Evolutionary conservation across 1,140 invertebrate species (phyloP).

Genomic region (Eupeodes corollae): DNA sequence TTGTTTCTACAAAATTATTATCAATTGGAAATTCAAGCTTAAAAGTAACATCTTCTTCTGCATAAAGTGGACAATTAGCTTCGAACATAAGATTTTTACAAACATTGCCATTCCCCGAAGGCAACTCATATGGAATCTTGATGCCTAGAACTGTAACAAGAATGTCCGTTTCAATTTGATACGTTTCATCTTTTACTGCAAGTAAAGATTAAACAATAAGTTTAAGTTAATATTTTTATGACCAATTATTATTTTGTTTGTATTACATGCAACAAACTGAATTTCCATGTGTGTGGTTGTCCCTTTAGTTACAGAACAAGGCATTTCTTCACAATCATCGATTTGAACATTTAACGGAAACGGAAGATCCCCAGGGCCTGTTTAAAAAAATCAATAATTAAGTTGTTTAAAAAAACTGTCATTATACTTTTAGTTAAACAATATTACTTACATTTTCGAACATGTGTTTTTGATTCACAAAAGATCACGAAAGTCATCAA

Average conservation of each 20-base stretch:
- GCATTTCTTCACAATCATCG: constrained; percentile 17
- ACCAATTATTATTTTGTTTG: neutral
- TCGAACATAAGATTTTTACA: neutral
- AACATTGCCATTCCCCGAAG: neutral
- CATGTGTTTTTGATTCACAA: constrained; percentile 9
- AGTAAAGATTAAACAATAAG: neutral
- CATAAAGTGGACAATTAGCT: neutral
- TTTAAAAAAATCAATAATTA: neutral
- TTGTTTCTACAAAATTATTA: constrained; percentile 18
- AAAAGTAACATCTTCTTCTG: constrained; percentile 1
- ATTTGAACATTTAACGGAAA: constrained; percentile 24
- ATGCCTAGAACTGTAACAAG: neutral
- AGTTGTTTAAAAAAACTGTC: neutral
- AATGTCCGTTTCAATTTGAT: constrained; percentile 11
- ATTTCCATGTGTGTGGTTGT: constrained; percentile 17
- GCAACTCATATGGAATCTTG: neutral
- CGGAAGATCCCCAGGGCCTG: constrained; percentile 14
- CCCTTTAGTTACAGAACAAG: constrained; percentile 23
- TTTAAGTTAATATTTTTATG: neutral
- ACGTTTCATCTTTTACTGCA: constrained; percentile 18
- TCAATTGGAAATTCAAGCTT: neutral
- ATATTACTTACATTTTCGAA: constrained; percentile 19
- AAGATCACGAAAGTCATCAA: neutral
- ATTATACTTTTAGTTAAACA: too few relatives aligned
- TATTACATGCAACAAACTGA: constrained; percentile 30